Evolutionary conservation across 2,113 vertebrate species (phyloP).

Genomic region (Callionymus lyra): DNA sequence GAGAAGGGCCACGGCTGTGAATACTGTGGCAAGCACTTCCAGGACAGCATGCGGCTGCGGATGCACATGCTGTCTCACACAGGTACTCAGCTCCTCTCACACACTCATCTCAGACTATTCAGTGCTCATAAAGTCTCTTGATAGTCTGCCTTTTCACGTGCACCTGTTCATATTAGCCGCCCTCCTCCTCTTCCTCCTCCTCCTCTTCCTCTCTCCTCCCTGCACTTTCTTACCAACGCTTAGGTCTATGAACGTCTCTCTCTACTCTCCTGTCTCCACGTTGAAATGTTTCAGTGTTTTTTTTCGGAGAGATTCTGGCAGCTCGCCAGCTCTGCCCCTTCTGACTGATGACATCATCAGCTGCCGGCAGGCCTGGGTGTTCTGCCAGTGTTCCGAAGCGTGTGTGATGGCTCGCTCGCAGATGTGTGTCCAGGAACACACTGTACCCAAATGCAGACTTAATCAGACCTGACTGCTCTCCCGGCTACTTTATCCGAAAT

Average conservation of each 20-base stretch:
- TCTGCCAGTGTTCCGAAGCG: conserved; percentile 98
- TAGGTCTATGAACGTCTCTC: conserved; percentile 26
- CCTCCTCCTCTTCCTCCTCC: conserved; percentile 20
- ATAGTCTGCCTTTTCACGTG: conserved; percentile 44
- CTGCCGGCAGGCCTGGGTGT: conserved; percentile 98
- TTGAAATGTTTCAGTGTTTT: conserved; percentile 47
- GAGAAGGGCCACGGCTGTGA: conserved; percentile 96
- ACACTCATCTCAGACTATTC: conserved; percentile 26
- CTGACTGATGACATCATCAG: conserved; percentile 94
- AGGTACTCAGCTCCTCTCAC: conserved; percentile 70
- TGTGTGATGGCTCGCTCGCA: conserved; percentile 99
- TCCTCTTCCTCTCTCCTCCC: conserved; percentile 30
- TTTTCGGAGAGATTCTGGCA: conserved; percentile 66
- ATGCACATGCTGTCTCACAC: conserved; percentile 99
- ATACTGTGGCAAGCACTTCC: conserved; percentile 92
- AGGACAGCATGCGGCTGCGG: conserved; percentile 93
- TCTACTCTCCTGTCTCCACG: conserved; percentile 17
- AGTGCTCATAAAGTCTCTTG: conserved; percentile 33
- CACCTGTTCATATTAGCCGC: conserved; percentile 49
- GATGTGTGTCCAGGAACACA: conserved; percentile 99
- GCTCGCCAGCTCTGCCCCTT: conserved; percentile 77
- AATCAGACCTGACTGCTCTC: conserved; percentile 95
- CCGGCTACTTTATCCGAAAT: conserved; percentile 83
- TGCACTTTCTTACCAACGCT: too few relatives aligned
- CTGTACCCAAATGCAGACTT: conserved; percentile 99